A percentile compares a stretch with the other conserved stretches of the same genome.
These are phyloP conservation scores for Tricholauxania praeusta DNA, from an alignment of 2,888 invertebrate genomes.

Conservation along the genomic window DNA sequence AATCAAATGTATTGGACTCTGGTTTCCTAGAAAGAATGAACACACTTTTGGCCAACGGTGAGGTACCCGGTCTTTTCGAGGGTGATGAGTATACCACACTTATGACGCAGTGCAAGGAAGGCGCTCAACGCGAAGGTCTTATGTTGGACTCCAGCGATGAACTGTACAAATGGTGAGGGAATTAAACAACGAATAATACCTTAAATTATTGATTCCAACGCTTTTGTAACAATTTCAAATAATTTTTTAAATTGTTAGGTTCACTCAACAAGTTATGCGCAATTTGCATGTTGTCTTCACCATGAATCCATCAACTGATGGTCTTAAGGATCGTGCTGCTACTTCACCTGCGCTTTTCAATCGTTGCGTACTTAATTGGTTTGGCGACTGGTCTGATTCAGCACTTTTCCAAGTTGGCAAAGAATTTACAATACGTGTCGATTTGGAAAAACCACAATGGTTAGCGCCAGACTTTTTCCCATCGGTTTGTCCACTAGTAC, in stretches of 20 bases:
- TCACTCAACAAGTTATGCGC: constrained; percentile 98
- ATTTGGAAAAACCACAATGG: constrained; percentile 90
- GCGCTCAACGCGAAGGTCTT: constrained; percentile 95
- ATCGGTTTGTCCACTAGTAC: constrained; percentile 82
- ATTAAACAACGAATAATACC: neutral
- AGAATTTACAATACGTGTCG: constrained; percentile 96
- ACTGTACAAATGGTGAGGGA: constrained; percentile 89
- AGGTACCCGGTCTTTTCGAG: constrained; percentile 93
- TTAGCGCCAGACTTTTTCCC: constrained; percentile 92
- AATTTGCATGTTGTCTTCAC: constrained; percentile 99
- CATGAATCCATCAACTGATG: constrained; percentile 99
- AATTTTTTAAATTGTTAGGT: constrained; percentile 63
- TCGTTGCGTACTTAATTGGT: constrained; percentile 99
- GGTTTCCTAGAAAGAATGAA: constrained; percentile 99
- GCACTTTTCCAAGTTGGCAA: constrained; percentile 95
- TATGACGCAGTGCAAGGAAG: constrained; percentile 99
- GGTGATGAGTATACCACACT: constrained; percentile 98
- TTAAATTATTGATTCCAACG: constrained; percentile 45
- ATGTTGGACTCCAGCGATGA: constrained; percentile 99
- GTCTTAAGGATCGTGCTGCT: constrained; percentile 97
- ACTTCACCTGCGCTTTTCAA: constrained; percentile 99
- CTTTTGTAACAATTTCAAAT: constrained; percentile 24
- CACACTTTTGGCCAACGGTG: constrained; percentile 97
- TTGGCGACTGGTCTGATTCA: constrained; percentile 99
- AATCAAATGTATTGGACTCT: constrained; percentile 98